phyloP scores from a whole-genome alignment of 2,797 vertebrate species.

The Cirrhinus molitorella region DNA sequence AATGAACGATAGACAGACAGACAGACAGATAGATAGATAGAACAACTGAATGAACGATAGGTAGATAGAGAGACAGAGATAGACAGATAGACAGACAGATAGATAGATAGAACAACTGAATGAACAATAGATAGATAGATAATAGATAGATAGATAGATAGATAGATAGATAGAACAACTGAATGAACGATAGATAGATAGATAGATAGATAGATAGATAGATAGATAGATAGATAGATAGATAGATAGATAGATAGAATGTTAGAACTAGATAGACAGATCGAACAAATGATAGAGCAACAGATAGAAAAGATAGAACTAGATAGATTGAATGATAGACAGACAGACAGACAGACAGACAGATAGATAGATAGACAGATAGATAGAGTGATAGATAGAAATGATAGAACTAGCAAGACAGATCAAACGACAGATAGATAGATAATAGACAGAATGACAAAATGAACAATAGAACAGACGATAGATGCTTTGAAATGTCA shows the following conservation, averaged over 20 bases:
- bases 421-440: neutral
- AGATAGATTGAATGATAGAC: neutral
- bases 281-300: neutral
- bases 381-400: neutral
- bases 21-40: neutral
- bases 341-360: neutral
- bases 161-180: neutral
- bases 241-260: neutral
- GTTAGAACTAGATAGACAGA: neutral
- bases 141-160: neutral
- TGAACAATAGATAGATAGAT: neutral
- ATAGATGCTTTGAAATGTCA: no score
- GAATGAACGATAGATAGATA: neutral
- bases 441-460: neutral
- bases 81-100: neutral
- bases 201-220: no score
- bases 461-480: neutral
- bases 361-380: neutral
- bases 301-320: neutral
- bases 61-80: neutral
- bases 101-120: neutral
- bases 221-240: no score
- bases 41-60: neutral
- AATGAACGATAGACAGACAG: neutral
- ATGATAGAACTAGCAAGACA: no score